Evolutionary conservation across 2,113 vertebrate species (phyloP), one percentile per base, ranked within the genome.

Genomic region (Poicephalus meyeri): DNA sequence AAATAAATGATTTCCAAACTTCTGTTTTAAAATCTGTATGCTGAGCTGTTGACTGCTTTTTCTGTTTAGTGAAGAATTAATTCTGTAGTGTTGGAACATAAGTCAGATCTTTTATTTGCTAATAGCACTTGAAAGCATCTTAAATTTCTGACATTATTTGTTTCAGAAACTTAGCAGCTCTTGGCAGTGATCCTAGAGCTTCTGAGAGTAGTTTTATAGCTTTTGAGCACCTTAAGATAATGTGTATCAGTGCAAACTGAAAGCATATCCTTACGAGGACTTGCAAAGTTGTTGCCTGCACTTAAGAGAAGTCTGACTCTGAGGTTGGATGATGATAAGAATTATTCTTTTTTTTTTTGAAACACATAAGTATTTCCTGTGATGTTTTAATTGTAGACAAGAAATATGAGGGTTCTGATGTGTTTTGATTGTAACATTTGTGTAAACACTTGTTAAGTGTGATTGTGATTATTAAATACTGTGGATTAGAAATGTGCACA

Each of bases 211-310:
- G 25, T 71, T 80, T 61, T 80, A 2, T 60, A 77, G 87, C 42
- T 95, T 88, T 66, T 70, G 65, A 89, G 82, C 73, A 94, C 55
- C 26, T 55, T 79, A 33, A 78, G 74, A 58, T 96, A 79, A 66
- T 8, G 6, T n/a, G 3, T 81, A 31, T 53, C 18, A 10, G n/a
- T 56, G 35, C 44, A 90, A 80, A 95, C 78, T 58, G 39, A 58
- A 93, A 96, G 26, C 23, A 12, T 58, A 21, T 55, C 44, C 31
- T 63, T 73, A 56, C 55, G 52, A 19, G 15, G 66, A 50, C 53
- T 79, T 80, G 26, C 2, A 39, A 18, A 29, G 31, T 53, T 80
- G 49, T 85, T 91, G 39, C 24, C 25, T 92, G 39, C 33, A 13
- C 18, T 71, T 83, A n/a, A 39, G 42, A 55, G 47, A 60, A 77